Evolutionary conservation across 2,888 invertebrate species (phyloP), one percentile per base, ranked within the genome.

Genomic region (Nemapogon koenigi): DNA sequence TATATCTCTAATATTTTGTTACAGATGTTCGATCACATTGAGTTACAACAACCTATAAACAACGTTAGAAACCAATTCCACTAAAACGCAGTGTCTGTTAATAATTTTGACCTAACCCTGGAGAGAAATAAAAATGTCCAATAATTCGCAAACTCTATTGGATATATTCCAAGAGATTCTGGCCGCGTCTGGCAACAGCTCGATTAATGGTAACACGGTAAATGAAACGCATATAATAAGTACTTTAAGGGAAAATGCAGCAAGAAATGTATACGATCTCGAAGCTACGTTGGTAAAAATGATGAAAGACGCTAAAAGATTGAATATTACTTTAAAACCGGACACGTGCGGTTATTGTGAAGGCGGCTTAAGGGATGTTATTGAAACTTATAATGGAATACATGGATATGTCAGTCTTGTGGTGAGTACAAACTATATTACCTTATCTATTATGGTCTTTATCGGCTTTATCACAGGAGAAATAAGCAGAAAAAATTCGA

Each of bases 351-450:
- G 73, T 32, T 85, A 86, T 58, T 87, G 87, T 47, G 81, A 80
- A 22, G 83, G 84, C 0, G 72, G 75, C 33, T 72, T 86, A 37
- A 71, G 82, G 41, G 81, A 84, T 35, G 66, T 88, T 30, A 73
- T 88, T 15, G 61, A 79, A 17, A 72, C 75, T 0, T 92, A 92
- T 61, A 83, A 84, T 31, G 64, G 85, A 25, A 82, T 88, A 38
- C 95, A 96, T 61, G 92, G 93, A 42, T 93, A 91, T 61, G 82
- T 90, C 41, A 89, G 92, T 28, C 76, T 94, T 17, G 62, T 89
- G 59, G 91, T 95, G 55, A 71, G 83, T 78, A 39, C 11, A 28
- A n/a, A 28, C 11, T 28, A 22, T 22, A 6, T 22, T 7, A n/a
- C n/a, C n/a, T n/a, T n/a, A n/a, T n/a, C n/a, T n/a, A n/a, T n/a